These are phyloP conservation scores for Chrysina gloriosa DNA, from an alignment of 2,888 invertebrate species.

Conservation along the genomic window DNA sequence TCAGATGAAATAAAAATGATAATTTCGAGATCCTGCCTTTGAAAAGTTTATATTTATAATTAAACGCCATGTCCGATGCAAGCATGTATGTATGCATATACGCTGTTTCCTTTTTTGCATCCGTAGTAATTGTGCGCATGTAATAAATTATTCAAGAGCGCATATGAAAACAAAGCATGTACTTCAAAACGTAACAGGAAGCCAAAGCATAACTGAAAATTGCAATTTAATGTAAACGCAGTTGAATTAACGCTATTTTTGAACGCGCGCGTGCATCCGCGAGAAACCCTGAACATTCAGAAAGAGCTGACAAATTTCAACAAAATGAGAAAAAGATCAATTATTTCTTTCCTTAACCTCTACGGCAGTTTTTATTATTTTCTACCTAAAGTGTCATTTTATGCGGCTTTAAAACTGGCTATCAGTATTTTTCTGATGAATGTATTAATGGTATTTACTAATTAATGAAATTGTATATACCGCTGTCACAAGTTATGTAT, in stretches of 20 bases:
- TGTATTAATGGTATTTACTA: too few relatives aligned
- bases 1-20: background rate
- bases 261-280: background rate
- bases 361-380: too few relatives aligned
- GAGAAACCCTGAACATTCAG: too few relatives aligned
- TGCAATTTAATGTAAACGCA: background rate
- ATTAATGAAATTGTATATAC: too few relatives aligned
- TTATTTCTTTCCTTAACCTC: too few relatives aligned
- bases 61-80: background rate
- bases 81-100: background rate
- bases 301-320: too few relatives aligned
- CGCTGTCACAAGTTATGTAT: too few relatives aligned
- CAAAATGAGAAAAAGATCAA: too few relatives aligned
- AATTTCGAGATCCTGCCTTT: background rate
- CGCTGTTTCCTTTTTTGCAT: background rate
- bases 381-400: too few relatives aligned
- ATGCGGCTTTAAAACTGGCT: too few relatives aligned
- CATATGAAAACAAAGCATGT: background rate
- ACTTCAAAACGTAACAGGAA: background rate
- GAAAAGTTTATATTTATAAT: too few relatives aligned
- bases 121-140: background rate
- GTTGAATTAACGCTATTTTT: conserved; percentile 3
- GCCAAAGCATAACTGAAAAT: background rate
- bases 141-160: background rate
- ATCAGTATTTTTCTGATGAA: too few relatives aligned